Evolutionary conservation across 1,140 invertebrate genomes (phyloP).

Genomic region (Batillaria attramentaria): DNA sequence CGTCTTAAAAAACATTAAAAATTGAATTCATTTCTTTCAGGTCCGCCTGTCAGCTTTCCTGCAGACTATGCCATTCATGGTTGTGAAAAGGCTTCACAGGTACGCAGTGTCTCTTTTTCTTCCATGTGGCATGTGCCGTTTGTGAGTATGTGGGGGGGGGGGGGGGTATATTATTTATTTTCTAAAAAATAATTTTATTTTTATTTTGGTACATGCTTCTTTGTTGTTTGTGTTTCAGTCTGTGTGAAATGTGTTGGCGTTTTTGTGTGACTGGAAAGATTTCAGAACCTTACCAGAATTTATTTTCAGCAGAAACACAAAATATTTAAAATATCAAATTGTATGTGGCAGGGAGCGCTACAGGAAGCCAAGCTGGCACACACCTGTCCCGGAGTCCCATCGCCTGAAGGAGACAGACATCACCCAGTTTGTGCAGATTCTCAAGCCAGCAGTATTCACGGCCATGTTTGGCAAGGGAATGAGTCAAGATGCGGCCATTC

Average conservation of each 20-base stretch:
- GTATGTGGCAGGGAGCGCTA: constrained; percentile 76
- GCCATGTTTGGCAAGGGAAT: constrained; percentile 86
- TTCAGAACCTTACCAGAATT: not conserved
- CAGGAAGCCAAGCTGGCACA: constrained; percentile 78
- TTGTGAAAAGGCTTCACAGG: constrained; percentile 65
- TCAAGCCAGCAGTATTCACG: constrained; percentile 80
- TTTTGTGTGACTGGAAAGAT: not conserved
- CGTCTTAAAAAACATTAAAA: not conserved
- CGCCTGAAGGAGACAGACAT: constrained; percentile 87
- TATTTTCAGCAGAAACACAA: too few relatives aligned
- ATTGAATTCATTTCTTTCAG: constrained; percentile 52
- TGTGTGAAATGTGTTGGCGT: not conserved
- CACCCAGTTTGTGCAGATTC: constrained; percentile 84
- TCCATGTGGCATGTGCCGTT: too few relatives aligned
- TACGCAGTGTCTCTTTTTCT: too few relatives aligned
- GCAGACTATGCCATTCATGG: constrained; percentile 59
- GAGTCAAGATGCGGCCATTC: constrained; percentile 80
- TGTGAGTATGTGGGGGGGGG: too few relatives aligned
- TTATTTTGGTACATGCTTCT: not conserved
- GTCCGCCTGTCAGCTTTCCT: constrained; percentile 59
- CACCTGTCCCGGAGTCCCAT: constrained; percentile 77
- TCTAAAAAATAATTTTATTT: not conserved
- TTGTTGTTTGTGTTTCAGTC: not conserved
- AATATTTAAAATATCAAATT: not conserved
- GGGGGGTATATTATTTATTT: not conserved